Conservation (phyloP, 1,140 invertebrate genomes). For the Hyphantria cunea region DNA sequence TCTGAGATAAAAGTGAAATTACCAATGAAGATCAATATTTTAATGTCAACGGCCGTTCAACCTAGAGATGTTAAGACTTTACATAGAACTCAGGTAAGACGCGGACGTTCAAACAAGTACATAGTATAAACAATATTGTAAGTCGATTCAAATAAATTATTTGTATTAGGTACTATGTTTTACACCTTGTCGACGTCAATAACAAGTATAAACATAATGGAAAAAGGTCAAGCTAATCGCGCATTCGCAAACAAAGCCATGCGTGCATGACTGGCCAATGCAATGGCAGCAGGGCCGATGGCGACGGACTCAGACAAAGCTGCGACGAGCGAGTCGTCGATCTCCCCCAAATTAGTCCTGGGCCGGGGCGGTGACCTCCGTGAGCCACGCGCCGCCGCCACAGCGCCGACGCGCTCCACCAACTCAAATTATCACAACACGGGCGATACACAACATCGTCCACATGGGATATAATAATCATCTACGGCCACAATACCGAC, state of each 20-base stretch:
- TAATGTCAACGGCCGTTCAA: slow-evolving; percentile 41
- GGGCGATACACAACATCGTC: slow-evolving; percentile 3
- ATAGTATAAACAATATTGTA: no score
- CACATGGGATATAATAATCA: not conserved
- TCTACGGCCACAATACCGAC: slow-evolving; percentile 18
- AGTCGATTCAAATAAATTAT: no score
- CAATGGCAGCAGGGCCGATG: slow-evolving; percentile 33
- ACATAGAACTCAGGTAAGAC: not conserved
- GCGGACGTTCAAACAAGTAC: no score
- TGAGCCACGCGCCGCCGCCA: slow-evolving; percentile 44
- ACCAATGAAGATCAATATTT: slow-evolving; percentile 42
- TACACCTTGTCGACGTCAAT: slow-evolving; percentile 14
- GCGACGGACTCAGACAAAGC: slow-evolving; percentile 72
- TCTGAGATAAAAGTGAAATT: slow-evolving; percentile 43
- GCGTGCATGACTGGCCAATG: slow-evolving; percentile 32
- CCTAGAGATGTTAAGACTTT: slow-evolving; percentile 21
- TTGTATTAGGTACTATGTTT: no score
- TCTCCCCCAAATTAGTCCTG: slow-evolving; percentile 80
- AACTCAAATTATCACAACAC: slow-evolving; percentile 15
- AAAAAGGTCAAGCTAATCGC: slow-evolving; percentile 28
- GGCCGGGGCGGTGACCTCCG: slow-evolving; percentile 73
- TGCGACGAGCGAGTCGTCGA: slow-evolving; percentile 71
- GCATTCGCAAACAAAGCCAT: slow-evolving; percentile 43
- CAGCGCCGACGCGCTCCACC: slow-evolving; percentile 23
- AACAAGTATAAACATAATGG: slow-evolving; percentile 34